These are phyloP conservation scores for Pelobates cultripes DNA, from an alignment of 2,797 vertebrate genomes.

Conservation along the genomic window DNA sequence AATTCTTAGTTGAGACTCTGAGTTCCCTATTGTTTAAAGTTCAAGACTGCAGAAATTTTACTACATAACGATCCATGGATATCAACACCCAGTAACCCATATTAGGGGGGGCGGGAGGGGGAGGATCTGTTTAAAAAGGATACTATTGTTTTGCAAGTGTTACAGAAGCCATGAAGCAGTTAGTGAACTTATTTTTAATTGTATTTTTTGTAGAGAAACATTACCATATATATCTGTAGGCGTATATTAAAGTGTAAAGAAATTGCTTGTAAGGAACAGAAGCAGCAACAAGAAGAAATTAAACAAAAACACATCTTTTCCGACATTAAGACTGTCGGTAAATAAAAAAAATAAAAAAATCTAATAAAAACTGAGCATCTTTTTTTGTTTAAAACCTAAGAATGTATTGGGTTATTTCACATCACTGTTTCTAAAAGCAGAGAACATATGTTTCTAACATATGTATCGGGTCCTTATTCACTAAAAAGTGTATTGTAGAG, in stretches of 20 bases:
- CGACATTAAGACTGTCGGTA: background rate
- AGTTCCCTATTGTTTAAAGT: slow-evolving; percentile 31
- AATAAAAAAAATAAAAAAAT: background rate
- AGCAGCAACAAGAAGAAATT: background rate
- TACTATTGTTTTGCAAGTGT: slow-evolving; percentile 1
- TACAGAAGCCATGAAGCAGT: background rate
- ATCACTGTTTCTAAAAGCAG: too few species aligned
- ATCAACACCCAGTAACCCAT: background rate
- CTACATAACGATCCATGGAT: slow-evolving; percentile 6
- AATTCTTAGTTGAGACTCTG: background rate
- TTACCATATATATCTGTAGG: background rate
- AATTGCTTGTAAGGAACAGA: background rate
- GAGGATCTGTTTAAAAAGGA: background rate
- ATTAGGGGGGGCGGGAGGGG: background rate
- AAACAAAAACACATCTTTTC: background rate
- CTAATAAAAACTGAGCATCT: background rate
- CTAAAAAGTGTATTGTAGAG: too few species aligned
- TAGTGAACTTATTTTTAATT: background rate
- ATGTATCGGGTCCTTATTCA: too few species aligned
- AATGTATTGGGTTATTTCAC: too few species aligned
- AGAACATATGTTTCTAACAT: too few species aligned
- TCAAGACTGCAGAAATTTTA: slow-evolving; percentile 9
- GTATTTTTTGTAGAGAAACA: background rate
- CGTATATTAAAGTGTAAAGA: background rate
- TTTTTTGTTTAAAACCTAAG: background rate